Percentiles rank a stretch among this genome's conserved stretches.
phyloP scores from a whole-genome alignment of 2,113 vertebrate species.

The Trichomycterus rosablanca region DNA sequence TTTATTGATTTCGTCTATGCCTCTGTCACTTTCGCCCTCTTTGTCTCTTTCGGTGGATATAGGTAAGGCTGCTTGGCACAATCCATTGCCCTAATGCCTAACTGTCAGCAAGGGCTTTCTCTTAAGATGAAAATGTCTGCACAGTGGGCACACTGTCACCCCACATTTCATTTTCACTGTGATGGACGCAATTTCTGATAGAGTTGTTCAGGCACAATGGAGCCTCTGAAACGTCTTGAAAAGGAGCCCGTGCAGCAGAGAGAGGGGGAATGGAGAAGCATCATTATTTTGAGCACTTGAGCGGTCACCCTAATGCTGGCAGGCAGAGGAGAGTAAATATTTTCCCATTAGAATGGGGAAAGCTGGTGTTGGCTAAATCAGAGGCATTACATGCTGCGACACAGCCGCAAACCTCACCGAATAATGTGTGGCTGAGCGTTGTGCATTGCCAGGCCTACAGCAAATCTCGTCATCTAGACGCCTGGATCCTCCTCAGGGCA shows the following conservation, averaged over 20 bases:
- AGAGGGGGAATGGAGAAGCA: conserved; percentile 52
- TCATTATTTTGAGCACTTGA: conserved; percentile 70
- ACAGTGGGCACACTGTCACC: conserved; percentile 33
- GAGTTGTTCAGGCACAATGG: conserved; percentile 48
- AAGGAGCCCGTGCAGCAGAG: conserved; percentile 40
- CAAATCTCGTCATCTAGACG: conserved; percentile 37
- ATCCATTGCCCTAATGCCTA: conserved; percentile 42
- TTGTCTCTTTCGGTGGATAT: conserved; percentile 23
- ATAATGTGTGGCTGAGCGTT: conserved; percentile 50
- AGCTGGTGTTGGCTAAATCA: conserved; percentile 64
- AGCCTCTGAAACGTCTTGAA: conserved; percentile 47
- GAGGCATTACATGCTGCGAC: conserved; percentile 61
- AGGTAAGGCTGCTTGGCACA: conserved; percentile 38
- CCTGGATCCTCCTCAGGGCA: conserved; percentile 28
- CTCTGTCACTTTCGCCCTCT: conserved; percentile 17
- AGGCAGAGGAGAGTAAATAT: conserved; percentile 60
- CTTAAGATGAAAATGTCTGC: conserved; percentile 46
- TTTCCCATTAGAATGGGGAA: conserved; percentile 61
- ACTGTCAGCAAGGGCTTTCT: conserved; percentile 41
- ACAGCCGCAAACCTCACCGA: conserved; percentile 47
- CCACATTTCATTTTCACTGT: conserved; percentile 47
- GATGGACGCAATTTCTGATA: conserved; percentile 50
- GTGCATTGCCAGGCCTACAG: conserved; percentile 32
- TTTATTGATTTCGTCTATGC: conserved; percentile 45
- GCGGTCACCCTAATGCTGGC: conserved; percentile 56